phyloP scores from a whole-genome alignment of 2,888 invertebrate genomes.

The Nasonia oneida region DNA sequence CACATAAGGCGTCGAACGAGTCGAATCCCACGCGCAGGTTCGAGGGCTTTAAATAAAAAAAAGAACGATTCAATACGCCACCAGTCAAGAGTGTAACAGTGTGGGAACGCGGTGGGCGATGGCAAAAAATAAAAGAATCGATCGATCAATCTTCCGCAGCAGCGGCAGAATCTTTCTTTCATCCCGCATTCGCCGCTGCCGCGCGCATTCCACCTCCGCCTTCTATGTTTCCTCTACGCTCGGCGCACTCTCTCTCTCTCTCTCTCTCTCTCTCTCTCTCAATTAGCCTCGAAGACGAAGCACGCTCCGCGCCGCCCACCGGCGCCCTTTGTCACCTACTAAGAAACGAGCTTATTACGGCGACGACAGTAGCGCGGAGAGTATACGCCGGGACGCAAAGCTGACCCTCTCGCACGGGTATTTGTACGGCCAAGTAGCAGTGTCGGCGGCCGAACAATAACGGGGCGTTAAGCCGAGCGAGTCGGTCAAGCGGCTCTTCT shows the following conservation, averaged over 20 bases:
- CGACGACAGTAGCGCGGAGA: not conserved
- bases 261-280: slow-evolving; percentile 19
- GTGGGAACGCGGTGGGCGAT: not conserved
- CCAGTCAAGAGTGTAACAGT: not conserved
- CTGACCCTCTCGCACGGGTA: not conserved
- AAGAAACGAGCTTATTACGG: slow-evolving; percentile 51
- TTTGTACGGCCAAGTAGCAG: slow-evolving; percentile 13
- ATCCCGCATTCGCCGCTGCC: not conserved
- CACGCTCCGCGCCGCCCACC: not conserved
- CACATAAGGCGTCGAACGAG: no score
- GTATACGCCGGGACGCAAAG: not conserved
- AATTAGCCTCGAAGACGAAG: slow-evolving; percentile 40
- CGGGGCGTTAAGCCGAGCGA: slow-evolving; percentile 53
- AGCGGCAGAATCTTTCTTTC: not conserved
- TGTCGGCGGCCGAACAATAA: slow-evolving; percentile 48
- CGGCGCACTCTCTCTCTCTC: slow-evolving; percentile 16
- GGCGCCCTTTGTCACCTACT: slow-evolving; percentile 45
- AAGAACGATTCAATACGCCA: no score
- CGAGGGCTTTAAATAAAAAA: no score
- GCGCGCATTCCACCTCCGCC: not conserved
- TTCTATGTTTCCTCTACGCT: not conserved
- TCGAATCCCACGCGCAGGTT: no score
- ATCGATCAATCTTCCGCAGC: slow-evolving; percentile 53
- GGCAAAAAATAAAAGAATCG: slow-evolving; percentile 17
- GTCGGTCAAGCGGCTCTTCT: slow-evolving; percentile 51